Evolutionary conservation across 2,888 invertebrate species (phyloP).

Genomic region (Eupithecia insigniata): DNA sequence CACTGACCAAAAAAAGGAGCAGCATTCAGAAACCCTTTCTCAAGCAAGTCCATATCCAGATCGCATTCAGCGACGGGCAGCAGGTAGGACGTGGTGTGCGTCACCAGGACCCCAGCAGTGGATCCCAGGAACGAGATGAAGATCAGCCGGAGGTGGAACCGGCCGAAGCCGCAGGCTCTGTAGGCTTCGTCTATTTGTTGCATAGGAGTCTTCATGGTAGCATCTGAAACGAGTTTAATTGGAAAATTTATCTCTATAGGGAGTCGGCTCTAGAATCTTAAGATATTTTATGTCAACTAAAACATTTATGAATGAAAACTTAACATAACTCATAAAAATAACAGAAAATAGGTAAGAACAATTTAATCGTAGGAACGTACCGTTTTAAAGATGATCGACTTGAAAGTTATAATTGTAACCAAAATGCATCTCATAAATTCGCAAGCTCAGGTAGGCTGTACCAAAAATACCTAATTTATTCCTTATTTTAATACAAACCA

Average conservation of each 20-base stretch:
- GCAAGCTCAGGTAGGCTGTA: no score
- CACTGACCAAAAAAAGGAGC: constrained; percentile 60
- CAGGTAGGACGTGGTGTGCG: constrained; percentile 60
- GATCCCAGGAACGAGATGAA: constrained; percentile 55
- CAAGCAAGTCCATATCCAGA: constrained; percentile 62
- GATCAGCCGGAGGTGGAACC: constrained; percentile 63
- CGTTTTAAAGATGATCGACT: no score
- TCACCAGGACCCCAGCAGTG: constrained; percentile 56
- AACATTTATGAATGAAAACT: no score
- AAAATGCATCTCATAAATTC: not conserved
- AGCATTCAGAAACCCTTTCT: constrained; percentile 67
- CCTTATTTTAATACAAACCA: not conserved
- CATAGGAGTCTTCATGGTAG: constrained; percentile 51
- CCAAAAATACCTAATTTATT: no score
- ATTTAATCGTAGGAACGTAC: no score
- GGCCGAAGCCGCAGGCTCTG: constrained; percentile 63
- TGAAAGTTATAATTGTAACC: not conserved
- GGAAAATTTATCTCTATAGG: not conserved
- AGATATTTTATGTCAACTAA: no score
- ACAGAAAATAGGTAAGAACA: no score
- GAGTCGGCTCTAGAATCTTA: no score
- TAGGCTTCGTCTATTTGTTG: constrained; percentile 64
- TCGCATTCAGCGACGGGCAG: constrained; percentile 70
- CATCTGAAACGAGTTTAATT: constrained; percentile 9
- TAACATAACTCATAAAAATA: no score